phyloP scores from a whole-genome alignment of 2,113 vertebrate species.

The Phaethon lepturus region DNA sequence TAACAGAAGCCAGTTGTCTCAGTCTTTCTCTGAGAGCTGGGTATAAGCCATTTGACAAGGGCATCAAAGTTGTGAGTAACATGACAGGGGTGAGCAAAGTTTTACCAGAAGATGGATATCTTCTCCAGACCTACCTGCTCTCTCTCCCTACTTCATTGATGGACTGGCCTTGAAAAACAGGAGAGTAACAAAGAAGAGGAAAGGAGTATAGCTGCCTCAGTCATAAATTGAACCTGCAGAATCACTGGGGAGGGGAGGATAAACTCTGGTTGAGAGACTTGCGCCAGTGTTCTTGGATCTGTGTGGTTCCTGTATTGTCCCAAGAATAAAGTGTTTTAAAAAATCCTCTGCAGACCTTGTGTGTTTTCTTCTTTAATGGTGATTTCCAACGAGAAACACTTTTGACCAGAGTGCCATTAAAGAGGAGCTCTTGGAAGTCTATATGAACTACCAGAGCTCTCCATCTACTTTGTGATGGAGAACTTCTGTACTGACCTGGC shows the following conservation, averaged over 20 bases:
- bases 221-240: background rate
- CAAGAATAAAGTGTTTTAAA: background rate
- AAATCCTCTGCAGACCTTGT: background rate
- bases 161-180: background rate
- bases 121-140: background rate
- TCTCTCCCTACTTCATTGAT: background rate
- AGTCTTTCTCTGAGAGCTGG: background rate
- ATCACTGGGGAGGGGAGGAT: background rate
- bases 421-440: background rate
- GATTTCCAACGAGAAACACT: background rate
- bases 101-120: background rate
- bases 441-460: background rate
- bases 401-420: background rate
- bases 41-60: background rate
- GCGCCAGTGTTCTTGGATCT: background rate
- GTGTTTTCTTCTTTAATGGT: background rate
- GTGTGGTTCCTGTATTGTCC: background rate
- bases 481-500: background rate
- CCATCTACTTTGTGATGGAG: background rate
- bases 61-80: background rate
- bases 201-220: background rate
- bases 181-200: background rate
- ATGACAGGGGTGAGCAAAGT: background rate
- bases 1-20: background rate
- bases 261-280: background rate